Evolutionary conservation across 2,888 invertebrate genomes (phyloP).

Genomic region (Torymus tubicola): DNA sequence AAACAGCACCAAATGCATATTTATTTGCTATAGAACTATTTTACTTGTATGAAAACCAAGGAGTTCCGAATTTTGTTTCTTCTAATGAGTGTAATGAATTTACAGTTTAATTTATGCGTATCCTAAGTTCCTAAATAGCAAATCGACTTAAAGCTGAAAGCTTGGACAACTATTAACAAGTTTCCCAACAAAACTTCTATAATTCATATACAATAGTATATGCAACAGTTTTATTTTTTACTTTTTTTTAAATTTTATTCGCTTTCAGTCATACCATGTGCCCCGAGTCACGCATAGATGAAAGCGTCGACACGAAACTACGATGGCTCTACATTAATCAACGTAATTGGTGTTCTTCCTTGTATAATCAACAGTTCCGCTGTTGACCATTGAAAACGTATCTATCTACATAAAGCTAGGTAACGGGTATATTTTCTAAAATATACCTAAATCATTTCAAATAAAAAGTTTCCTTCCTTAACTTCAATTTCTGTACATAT

Average conservation of each 20-base stretch:
- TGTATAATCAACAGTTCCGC: slow-evolving; percentile 73
- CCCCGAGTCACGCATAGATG: slow-evolving; percentile 60
- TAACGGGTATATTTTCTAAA: slow-evolving; percentile 45
- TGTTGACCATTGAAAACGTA: slow-evolving; percentile 73
- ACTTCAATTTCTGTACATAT: slow-evolving; percentile 45
- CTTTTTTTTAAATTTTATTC: slow-evolving; percentile 69
- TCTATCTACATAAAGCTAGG: slow-evolving; percentile 72
- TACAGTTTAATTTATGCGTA: slow-evolving; percentile 45
- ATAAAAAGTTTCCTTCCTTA: slow-evolving; percentile 43
- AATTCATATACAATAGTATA: slow-evolving; percentile 57
- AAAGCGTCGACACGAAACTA: slow-evolving; percentile 62
- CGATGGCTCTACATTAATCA: slow-evolving; percentile 69
- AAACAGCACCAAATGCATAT: slow-evolving; percentile 52
- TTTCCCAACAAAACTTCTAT: slow-evolving; percentile 59
- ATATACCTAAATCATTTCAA: slow-evolving; percentile 50
- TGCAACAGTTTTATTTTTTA: slow-evolving; percentile 62
- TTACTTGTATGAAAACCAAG: slow-evolving; percentile 26
- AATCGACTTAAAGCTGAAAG: slow-evolving; percentile 68
- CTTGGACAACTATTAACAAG: slow-evolving; percentile 70
- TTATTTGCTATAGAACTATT: slow-evolving; percentile 22
- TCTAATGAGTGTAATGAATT: slow-evolving; percentile 37
- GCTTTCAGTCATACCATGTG: slow-evolving; percentile 73
- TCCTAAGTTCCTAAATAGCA: slow-evolving; percentile 60
- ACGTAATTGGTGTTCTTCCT: slow-evolving; percentile 76
- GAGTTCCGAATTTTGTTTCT: slow-evolving; percentile 35